Evolutionary conservation across 2,113 vertebrate genomes (phyloP).

Genomic region (Xyliphius kryptos): DNA sequence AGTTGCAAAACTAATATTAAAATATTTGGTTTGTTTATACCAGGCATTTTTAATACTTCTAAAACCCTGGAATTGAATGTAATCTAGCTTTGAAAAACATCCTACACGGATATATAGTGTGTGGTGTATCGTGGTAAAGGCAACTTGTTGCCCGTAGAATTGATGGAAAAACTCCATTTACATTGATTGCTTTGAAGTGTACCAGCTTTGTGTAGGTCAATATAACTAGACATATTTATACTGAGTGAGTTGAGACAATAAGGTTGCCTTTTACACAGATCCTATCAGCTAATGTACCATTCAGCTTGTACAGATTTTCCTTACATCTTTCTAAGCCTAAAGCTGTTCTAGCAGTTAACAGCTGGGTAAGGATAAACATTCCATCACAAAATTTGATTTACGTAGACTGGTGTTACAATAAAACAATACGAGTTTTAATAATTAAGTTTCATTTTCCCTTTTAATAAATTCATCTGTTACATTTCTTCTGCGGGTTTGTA

Average conservation of each 20-base stretch:
- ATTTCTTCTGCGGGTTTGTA: too few relatives aligned
- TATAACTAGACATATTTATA: not conserved
- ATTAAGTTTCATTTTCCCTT: not conserved
- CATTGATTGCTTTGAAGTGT: not conserved
- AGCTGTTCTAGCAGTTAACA: not conserved
- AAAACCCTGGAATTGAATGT: not conserved
- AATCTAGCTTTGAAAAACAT: not conserved
- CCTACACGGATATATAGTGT: not conserved
- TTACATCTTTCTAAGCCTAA: conserved; percentile 18
- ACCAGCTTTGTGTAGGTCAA: not conserved
- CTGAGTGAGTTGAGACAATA: not conserved
- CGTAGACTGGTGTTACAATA: not conserved
- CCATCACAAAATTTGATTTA: not conserved
- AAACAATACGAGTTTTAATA: not conserved
- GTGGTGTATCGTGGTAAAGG: not conserved
- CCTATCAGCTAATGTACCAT: conserved; percentile 26
- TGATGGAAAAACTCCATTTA: conserved; percentile 4
- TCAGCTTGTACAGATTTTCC: conserved; percentile 1
- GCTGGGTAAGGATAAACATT: not conserved
- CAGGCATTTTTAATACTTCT: too few relatives aligned
- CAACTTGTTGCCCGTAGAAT: not conserved
- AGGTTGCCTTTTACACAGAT: not conserved
- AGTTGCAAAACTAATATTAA: too few relatives aligned
- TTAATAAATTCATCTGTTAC: too few relatives aligned
- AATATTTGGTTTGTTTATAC: too few relatives aligned